A percentile compares a stretch with the other conserved stretches of the same genome.
These are phyloP conservation scores for Drosophila colorata DNA, from an alignment of 2,888 invertebrate genomes.

Conservation along the genomic window DNA sequence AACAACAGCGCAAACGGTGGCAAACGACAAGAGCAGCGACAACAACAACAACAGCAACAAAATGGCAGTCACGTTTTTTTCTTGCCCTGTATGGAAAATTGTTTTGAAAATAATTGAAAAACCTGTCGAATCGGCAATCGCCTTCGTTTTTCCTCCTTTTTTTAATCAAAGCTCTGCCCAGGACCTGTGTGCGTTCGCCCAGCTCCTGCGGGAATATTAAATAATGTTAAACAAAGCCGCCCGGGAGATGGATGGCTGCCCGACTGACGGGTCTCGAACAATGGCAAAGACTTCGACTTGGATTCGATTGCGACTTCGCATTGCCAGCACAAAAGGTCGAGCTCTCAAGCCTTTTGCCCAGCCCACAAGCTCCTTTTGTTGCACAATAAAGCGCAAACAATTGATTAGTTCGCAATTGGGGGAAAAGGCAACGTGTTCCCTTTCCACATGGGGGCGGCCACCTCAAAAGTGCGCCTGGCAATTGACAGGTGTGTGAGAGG, in stretches of 20 bases:
- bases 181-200: conserved; percentile 36
- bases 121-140: conserved; percentile 76
- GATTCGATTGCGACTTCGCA: conserved; percentile 47
- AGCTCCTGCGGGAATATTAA: conserved; percentile 49
- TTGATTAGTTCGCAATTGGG: conserved; percentile 83
- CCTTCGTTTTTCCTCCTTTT: conserved; percentile 46
- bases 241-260: conserved; percentile 8
- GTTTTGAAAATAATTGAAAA: conserved; percentile 72
- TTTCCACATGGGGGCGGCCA: conserved; percentile 6
- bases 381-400: conserved; percentile 82
- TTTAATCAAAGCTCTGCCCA: conserved; percentile 65
- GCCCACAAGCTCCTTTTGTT: conserved; percentile 54
- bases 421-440: conserved; percentile 36
- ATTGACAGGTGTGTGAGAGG: conserved; percentile 74
- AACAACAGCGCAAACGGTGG: conserved; percentile 23
- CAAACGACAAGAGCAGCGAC: conserved; percentile 43
- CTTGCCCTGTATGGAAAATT: conserved; percentile 35
- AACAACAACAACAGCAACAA: conserved; percentile 21
- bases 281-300: conserved; percentile 56
- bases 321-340: conserved; percentile 71
- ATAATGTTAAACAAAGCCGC: conserved; percentile 22
- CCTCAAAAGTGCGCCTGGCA: conserved; percentile 48
- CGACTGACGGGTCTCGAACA: conserved; percentile 40
- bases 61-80: conserved; percentile 48
- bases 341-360: conserved; percentile 70